Conservation (phyloP, 2,797 vertebrate genomes). For the Artibeus jamaicensis region DNA sequence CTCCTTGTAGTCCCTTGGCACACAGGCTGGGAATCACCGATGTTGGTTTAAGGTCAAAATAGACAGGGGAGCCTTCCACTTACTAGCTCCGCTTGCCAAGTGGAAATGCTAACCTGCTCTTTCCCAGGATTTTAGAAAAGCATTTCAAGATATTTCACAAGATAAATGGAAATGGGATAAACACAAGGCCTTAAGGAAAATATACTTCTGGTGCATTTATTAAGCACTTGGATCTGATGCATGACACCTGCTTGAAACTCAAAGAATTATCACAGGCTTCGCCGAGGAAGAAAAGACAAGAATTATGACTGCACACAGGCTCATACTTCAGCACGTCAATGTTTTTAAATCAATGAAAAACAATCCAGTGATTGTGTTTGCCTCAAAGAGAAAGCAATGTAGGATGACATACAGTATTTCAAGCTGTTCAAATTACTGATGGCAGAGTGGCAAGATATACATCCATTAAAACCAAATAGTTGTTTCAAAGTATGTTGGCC, state of each 20-base stretch:
- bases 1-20: neutral
- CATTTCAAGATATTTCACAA: constrained; percentile 62
- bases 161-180: constrained; percentile 70
- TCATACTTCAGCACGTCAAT: constrained; percentile 71
- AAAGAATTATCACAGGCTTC: constrained; percentile 68
- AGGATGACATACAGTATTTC: constrained; percentile 71
- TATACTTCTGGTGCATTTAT: constrained; percentile 70
- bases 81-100: constrained; percentile 40
- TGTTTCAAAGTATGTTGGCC: constrained; percentile 68
- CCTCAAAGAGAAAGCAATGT: constrained; percentile 70
- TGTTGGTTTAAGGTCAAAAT: constrained; percentile 56
- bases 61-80: neutral
- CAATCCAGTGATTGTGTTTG: constrained; percentile 74
- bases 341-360: constrained; percentile 76
- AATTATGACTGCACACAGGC: constrained; percentile 60
- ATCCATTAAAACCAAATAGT: constrained; percentile 76
- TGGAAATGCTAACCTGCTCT: constrained; percentile 66
- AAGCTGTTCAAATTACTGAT: constrained; percentile 77
- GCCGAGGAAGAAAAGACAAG: constrained; percentile 62
- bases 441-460: constrained; percentile 72
- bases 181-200: constrained; percentile 67
- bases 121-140: constrained; percentile 62
- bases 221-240: constrained; percentile 69
- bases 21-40: neutral
- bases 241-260: constrained; percentile 70